These are phyloP conservation scores for Microtus richardsoni DNA, from an alignment of 2,113 vertebrate species.

Conservation along the genomic window DNA sequence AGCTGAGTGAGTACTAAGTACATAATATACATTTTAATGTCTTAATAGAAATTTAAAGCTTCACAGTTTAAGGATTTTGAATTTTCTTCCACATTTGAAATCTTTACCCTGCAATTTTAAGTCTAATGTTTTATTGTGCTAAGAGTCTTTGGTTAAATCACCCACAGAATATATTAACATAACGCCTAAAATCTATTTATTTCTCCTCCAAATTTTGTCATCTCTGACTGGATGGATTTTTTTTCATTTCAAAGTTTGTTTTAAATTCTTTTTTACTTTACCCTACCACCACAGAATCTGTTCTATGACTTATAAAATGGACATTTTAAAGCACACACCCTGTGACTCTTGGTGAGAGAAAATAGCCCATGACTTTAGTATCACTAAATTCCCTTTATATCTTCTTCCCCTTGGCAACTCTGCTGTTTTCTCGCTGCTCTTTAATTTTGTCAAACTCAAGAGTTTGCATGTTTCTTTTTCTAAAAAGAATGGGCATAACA, in stretches of 20 bases:
- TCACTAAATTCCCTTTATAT: constrained; percentile 4
- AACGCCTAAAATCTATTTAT: neutral
- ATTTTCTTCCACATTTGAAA: constrained; percentile 38
- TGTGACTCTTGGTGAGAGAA: constrained; percentile 47
- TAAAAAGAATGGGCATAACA: constrained; percentile 28
- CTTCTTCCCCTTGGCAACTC: neutral
- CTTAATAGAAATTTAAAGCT: constrained; percentile 27
- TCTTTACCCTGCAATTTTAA: constrained; percentile 29
- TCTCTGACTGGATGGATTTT: constrained; percentile 3
- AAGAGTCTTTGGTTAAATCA: constrained; percentile 51
- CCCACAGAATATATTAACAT: constrained; percentile 25
- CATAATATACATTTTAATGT: constrained; percentile 4
- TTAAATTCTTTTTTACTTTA: constrained; percentile 10
- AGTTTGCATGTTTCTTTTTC: neutral
- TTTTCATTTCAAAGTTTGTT: constrained; percentile 46
- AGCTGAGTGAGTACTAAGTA: constrained; percentile 36
- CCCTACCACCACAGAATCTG: neutral
- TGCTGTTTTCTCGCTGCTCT: constrained; percentile 56
- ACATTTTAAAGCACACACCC: constrained; percentile 27
- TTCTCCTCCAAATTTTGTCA: constrained; percentile 23
- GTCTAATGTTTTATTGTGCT: constrained; percentile 42
- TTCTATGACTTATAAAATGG: constrained; percentile 38
- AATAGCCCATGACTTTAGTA: neutral
- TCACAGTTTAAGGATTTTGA: constrained; percentile 52
- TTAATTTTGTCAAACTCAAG: neutral